These are phyloP conservation scores for Epizoanthus stellaris DNA, from an alignment of 92 coral and sea anemone genomes.

Conservation along the genomic window DNA sequence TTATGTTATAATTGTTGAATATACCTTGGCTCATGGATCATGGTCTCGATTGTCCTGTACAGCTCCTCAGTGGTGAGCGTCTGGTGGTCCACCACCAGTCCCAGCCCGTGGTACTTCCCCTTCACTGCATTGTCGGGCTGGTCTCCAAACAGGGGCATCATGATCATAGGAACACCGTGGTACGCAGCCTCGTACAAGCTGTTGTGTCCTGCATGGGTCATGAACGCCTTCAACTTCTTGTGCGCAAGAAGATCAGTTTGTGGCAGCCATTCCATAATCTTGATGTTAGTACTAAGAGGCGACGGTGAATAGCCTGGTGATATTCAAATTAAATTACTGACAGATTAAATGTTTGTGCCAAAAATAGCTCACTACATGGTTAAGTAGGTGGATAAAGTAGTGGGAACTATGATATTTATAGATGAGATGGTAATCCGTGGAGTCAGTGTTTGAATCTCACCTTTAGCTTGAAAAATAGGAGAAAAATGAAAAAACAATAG, in stretches of 20 bases:
- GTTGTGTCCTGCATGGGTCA: constrained; percentile 26
- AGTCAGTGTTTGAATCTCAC: too few relatives aligned
- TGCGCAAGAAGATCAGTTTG: constrained; percentile 36
- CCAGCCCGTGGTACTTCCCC: constrained; percentile 15
- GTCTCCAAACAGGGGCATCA: constrained; percentile 17
- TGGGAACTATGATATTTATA: too few relatives aligned
- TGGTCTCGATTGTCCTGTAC: constrained; percentile 45
- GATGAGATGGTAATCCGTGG: too few relatives aligned
- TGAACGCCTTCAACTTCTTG: constrained; percentile 9
- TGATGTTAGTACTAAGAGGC: constrained; percentile 24
- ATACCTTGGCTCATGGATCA: constrained; percentile 56
- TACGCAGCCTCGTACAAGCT: constrained; percentile 27
- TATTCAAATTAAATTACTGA: too few relatives aligned
- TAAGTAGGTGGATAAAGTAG: too few relatives aligned
- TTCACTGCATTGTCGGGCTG: constrained; percentile 20
- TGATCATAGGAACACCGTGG: constrained; percentile 23
- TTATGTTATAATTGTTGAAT: too few relatives aligned
- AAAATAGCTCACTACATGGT: too few relatives aligned
- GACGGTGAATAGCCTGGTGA: constrained; percentile 12
- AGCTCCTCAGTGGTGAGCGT: constrained; percentile 30
- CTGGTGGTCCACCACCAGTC: constrained; percentile 1
- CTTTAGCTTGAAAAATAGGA: too few relatives aligned
- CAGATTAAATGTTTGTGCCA: too few relatives aligned
- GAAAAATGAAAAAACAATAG: too few relatives aligned
- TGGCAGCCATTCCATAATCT: constrained; percentile 29